phyloP scores from a whole-genome alignment of 2,797 vertebrate species.

The Catostomus latipinnis region DNA sequence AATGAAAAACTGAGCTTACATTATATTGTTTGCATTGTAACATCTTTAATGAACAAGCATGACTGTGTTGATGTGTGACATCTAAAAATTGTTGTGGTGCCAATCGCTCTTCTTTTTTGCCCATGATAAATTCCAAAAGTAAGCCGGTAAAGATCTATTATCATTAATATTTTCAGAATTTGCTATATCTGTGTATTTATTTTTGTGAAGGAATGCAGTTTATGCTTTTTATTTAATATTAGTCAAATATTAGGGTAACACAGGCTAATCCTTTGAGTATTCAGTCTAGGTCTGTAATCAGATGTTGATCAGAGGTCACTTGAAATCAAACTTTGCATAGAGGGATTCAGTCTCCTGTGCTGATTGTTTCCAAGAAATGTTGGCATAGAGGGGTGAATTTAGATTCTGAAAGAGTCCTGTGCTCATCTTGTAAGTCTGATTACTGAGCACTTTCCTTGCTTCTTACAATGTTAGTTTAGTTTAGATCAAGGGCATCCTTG shows the following conservation, averaged over 20 bases:
- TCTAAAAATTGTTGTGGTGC: too few species aligned
- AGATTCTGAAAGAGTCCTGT: conserved; percentile 29
- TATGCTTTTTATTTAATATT: neutral
- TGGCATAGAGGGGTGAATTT: conserved; percentile 16
- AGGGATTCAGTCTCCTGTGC: conserved; percentile 6
- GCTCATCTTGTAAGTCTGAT: conserved; percentile 23
- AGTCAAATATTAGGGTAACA: neutral
- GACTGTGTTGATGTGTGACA: too few species aligned
- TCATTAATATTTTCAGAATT: too few species aligned
- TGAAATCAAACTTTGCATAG: conserved; percentile 12
- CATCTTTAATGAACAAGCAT: too few species aligned
- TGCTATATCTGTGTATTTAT: too few species aligned
- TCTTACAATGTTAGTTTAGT: neutral
- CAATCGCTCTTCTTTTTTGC: too few species aligned
- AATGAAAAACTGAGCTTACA: too few species aligned
- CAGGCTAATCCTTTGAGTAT: neutral
- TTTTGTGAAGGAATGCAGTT: neutral
- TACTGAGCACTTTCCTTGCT: conserved; percentile 13
- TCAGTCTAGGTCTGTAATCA: neutral
- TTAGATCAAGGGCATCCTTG: conserved; percentile 23
- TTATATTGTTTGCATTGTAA: too few species aligned
- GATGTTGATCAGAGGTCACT: conserved; percentile 15
- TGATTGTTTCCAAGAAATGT: conserved; percentile 6
- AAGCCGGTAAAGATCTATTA: too few species aligned
- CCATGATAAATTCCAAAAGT: too few species aligned